Evolutionary conservation across 2,797 vertebrate species (phyloP), one percentile per base, ranked within the genome.

Genomic region (Thalassophryne amazonica): DNA sequence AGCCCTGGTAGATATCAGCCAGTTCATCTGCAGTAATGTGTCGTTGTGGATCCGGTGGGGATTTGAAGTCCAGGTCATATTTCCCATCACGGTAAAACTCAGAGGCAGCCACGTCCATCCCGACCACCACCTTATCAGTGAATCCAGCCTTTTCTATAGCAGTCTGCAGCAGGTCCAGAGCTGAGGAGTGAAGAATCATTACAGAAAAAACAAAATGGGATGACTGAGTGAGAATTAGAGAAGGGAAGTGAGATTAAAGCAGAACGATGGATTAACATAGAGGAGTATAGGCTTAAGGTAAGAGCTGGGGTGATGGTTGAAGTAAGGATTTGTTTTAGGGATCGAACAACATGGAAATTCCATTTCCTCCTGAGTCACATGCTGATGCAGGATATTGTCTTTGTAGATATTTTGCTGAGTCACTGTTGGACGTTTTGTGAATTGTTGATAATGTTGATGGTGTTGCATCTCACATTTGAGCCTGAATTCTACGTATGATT

Each of bases 51-150:
- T 96, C 92, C 0, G 94, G 88, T 0, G 94, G 90, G 1, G 95
- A 97, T 78, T 97, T 97, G 83, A 96, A 97, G 82, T 97, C 94
- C 78, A 97, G 88, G 83, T 97, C 95, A 0, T 97, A 97, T 76
- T 93, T 95, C 20, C 95, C 94, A 0, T 95, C 91, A 0, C 93
- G 91, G 71, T 95, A 91, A 73, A 97, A 97, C 81, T 97, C 95
- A 0, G 95, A 97, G 45, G 95, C 95, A 0, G 95, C 95, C 1
- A 96, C 95, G 0, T 97, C 95, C 95, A 97, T 97, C 31, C 95
- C 95, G 0, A 97, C 94, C 54, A 97, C 94, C 3, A 97, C 93
- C 80, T 97, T 97, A 25, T 97, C 95, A 0, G 93, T 94, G 81
- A 96, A 97, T 19, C 95, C 94, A 0, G 95, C 93, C 78, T 95